Evolutionary conservation across 2,888 invertebrate species (phyloP), one percentile per base, ranked within the genome.

Genomic region (Isoperla grammatica): DNA sequence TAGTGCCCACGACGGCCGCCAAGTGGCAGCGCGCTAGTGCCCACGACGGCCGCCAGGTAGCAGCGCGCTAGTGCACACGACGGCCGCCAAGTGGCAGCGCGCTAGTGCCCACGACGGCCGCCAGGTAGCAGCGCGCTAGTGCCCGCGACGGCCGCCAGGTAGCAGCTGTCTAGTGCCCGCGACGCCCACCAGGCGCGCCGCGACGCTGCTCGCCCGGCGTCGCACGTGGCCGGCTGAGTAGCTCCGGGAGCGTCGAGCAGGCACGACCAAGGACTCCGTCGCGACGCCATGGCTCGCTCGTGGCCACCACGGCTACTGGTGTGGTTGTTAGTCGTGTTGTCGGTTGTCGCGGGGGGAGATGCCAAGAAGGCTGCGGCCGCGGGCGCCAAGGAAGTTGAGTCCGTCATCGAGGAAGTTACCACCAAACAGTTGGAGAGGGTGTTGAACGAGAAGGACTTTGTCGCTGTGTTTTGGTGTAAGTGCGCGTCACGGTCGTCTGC

Each of bases 381-480:
- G 67, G 67, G 69, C 68, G 43, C 62, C 46, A 62, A 63, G 56
- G 78, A 78, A 69, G 71, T 72, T 70, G 87, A 87, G 73, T 84
- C 90, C 75, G 86, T 89, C 79, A 93, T 93, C 81, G 92, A 93
- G 79, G 92, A 93, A 81, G 91, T 93, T 80, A 90, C 89, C 78
- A 86, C 90, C 75, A 93, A 92, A 79, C 90, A 92, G 79, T 84
- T 93, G 79, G 93, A 92, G 75, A 85, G 89, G 75, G 83, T 92
- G 71, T 84, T 94, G 75, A 84, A 86, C 77, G 90, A 91, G 71
- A 91, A 92, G 84, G 92, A 92, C 80, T 92, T 89, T 82, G 91
- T 94, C 76, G 93, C 93, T 75, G 93, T 93, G 78, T 93, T 89
- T 80, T 94, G 93, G 91, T 94, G 93, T 94, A 88, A 93, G 93